A percentile compares a stretch with the other conserved stretches of the same genome.
phyloP scores from a whole-genome alignment of 2,797 vertebrate species.

The Cyprinella venusta region DNA sequence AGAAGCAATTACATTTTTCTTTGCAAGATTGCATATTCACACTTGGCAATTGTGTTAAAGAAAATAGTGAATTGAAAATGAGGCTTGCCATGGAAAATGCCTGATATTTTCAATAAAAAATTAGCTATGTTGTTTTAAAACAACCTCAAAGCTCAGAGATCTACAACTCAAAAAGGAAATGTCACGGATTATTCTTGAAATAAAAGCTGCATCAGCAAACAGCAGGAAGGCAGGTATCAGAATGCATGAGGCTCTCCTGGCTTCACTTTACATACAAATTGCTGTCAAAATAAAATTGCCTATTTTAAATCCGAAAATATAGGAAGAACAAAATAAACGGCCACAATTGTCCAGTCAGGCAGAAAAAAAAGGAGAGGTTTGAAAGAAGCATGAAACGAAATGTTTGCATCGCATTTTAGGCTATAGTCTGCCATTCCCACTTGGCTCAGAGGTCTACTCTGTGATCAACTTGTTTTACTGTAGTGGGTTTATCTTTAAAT shows the following conservation, averaged over 20 bases:
- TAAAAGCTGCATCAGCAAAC: conserved; percentile 78
- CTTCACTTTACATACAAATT: conserved; percentile 82
- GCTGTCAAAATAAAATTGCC: conserved; percentile 81
- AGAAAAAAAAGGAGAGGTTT: conserved; percentile 55
- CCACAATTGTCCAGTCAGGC: conserved; percentile 70
- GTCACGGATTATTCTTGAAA: conserved; percentile 66
- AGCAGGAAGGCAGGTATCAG: conserved; percentile 67
- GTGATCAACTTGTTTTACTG: background rate
- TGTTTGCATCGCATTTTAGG: conserved; percentile 70
- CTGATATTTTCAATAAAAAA: conserved; percentile 51
- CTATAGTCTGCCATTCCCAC: conserved; percentile 64
- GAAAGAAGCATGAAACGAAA: conserved; percentile 71
- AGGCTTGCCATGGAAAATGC: conserved; percentile 61
- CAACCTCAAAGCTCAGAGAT: conserved; percentile 24
- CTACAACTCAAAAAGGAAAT: conserved; percentile 68
- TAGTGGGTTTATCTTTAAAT: background rate
- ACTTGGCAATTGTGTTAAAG: conserved; percentile 58
- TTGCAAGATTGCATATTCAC: conserved; percentile 61
- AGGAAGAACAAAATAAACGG: conserved; percentile 58
- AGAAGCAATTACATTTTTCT: conserved; percentile 60
- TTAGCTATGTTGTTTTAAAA: conserved; percentile 60
- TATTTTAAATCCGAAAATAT: conserved; percentile 75
- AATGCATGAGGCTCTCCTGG: conserved; percentile 59
- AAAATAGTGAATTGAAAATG: conserved; percentile 56
- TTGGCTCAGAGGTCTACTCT: conserved; percentile 55